These are phyloP conservation scores for Pomatostomus ruficeps DNA, from an alignment of 2,113 vertebrate genomes.

Conservation along the genomic window DNA sequence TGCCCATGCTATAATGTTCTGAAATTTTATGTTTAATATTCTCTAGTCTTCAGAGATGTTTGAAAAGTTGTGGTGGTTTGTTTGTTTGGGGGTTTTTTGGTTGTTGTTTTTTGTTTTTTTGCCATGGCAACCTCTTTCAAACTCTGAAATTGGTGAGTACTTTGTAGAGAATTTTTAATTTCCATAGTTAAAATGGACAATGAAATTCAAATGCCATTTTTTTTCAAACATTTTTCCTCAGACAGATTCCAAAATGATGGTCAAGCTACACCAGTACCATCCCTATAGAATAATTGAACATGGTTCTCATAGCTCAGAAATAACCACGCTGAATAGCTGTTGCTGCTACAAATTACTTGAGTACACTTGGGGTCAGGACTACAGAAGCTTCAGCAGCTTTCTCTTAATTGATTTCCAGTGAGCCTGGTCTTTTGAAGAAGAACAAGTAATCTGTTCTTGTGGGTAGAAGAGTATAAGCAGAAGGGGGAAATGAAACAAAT, in stretches of 20 bases:
- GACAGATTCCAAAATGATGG: background rate
- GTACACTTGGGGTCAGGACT: background rate
- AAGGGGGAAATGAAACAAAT: background rate
- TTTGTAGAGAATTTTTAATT: background rate
- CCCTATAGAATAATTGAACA: background rate
- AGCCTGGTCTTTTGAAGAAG: background rate
- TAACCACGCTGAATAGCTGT: background rate
- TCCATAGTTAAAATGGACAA: background rate
- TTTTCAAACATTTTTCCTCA: background rate
- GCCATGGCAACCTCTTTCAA: background rate
- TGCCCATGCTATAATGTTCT: background rate
- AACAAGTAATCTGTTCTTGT: background rate
- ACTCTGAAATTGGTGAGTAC: background rate
- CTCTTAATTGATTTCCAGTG: background rate
- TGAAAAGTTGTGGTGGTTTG: background rate
- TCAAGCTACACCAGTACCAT: background rate
- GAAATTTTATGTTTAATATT: background rate
- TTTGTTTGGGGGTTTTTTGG: background rate
- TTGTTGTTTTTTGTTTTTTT: background rate
- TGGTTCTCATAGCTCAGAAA: background rate
- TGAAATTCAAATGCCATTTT: background rate
- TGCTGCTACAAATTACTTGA: background rate
- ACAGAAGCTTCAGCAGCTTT: background rate
- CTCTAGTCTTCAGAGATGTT: background rate
- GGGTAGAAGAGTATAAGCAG: background rate